Percentiles rank a stretch among this genome's conserved stretches.
These are phyloP conservation scores for Clistopyga incitator DNA, from an alignment of 2,888 invertebrate genomes.

Conservation along the genomic window DNA sequence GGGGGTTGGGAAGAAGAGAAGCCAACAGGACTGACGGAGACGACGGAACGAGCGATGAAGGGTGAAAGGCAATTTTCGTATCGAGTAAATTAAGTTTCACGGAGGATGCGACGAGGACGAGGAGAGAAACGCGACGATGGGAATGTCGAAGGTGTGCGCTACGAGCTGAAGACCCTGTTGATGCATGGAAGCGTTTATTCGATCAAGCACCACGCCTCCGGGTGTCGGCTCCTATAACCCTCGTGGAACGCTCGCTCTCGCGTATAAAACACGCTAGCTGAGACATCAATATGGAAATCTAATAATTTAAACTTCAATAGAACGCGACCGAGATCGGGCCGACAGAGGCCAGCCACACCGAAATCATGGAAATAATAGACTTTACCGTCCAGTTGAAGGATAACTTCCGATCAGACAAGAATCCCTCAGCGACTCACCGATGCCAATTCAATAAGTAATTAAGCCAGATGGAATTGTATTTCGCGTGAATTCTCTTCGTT, in stretches of 20 bases:
- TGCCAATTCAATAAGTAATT: conserved; percentile 77
- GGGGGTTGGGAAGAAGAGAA: not conserved
- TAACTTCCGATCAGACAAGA: conserved; percentile 61
- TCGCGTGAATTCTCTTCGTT: conserved; percentile 27
- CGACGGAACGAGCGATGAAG: conserved; percentile 52
- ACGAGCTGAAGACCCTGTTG: conserved; percentile 48
- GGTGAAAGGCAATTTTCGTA: conserved; percentile 69
- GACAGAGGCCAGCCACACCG: conserved; percentile 11
- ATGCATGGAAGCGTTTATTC: conserved; percentile 63
- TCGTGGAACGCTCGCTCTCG: conserved; percentile 26
- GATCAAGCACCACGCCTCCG: conserved; percentile 57
- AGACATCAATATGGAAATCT: conserved; percentile 65
- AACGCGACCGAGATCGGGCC: conserved; percentile 4
- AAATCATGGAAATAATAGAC: conserved; percentile 58
- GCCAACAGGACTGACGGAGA: conserved; percentile 27
- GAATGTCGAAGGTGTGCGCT: conserved; percentile 8
- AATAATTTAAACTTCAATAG: conserved; percentile 62
- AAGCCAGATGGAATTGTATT: conserved; percentile 62
- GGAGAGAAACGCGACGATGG: conserved; percentile 48
- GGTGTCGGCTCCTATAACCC: conserved; percentile 11
- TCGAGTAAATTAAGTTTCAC: conserved; percentile 66
- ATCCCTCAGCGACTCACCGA: conserved; percentile 11
- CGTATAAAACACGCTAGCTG: conserved; percentile 51
- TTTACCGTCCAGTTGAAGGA: conserved; percentile 38
- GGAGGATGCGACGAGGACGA: conserved; percentile 49